These are phyloP conservation scores for Zapornia atra DNA, from an alignment of 2,113 vertebrate species.

Conservation along the genomic window DNA sequence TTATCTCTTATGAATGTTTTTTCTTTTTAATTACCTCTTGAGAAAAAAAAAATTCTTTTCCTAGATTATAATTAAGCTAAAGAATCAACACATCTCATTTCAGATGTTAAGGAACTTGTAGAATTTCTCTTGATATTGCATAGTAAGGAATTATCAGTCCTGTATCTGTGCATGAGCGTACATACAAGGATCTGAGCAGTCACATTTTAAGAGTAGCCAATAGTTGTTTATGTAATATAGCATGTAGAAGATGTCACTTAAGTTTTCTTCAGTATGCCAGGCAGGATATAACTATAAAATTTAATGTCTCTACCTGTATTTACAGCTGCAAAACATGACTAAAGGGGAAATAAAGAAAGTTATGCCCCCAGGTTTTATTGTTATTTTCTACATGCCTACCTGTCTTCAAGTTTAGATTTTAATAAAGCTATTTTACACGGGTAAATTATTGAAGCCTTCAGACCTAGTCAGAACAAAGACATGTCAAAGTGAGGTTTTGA, in stretches of 20 bases:
- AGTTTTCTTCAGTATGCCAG: not conserved
- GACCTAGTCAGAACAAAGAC: conserved; percentile 5
- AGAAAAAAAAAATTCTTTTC: not conserved
- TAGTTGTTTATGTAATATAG: not conserved
- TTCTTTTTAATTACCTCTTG: not conserved
- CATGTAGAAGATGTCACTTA: not conserved
- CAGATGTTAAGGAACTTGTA: not conserved
- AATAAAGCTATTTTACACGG: conserved; percentile 11
- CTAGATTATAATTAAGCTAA: not conserved
- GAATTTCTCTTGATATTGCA: not conserved
- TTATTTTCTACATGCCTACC: conserved; percentile 10
- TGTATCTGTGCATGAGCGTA: not conserved
- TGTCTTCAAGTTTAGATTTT: conserved; percentile 37
- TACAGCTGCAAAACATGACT: not conserved
- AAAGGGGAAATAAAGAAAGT: not conserved
- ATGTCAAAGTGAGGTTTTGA: not conserved
- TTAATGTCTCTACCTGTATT: not conserved
- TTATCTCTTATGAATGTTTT: not conserved
- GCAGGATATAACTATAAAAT: not conserved
- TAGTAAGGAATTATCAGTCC: not conserved
- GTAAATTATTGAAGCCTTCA: conserved; percentile 49
- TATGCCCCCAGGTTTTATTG: not conserved
- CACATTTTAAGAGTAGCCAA: not conserved
- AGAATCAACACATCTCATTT: not conserved
- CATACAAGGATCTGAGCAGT: not conserved